Percentiles rank a stretch among this genome's conserved stretches.
These are phyloP conservation scores for Oceanodroma tethys DNA, from an alignment of 2,113 vertebrate genomes.

Conservation along the genomic window DNA sequence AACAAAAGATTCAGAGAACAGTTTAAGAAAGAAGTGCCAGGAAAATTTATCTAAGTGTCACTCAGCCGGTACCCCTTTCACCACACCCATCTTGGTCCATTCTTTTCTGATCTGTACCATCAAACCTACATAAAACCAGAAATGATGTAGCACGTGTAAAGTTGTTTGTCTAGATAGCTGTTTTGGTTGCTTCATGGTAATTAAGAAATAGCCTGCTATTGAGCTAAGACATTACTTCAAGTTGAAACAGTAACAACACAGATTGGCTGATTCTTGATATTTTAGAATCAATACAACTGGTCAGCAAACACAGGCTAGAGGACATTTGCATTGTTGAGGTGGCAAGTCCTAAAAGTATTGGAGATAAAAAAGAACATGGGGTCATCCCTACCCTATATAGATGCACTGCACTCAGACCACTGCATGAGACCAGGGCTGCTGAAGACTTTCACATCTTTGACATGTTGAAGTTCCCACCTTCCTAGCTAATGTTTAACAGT, in stretches of 20 bases:
- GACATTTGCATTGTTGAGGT: neutral
- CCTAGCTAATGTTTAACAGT: neutral
- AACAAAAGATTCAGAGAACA: neutral
- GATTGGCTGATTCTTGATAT: neutral
- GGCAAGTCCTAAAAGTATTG: neutral
- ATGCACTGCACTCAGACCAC: neutral
- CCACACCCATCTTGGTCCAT: neutral
- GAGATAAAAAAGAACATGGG: neutral
- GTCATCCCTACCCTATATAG: neutral
- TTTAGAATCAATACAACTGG: neutral
- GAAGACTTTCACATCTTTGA: neutral
- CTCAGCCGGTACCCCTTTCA: neutral
- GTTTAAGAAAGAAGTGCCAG: neutral
- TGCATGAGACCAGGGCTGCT: neutral
- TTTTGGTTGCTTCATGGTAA: neutral
- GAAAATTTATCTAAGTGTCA: neutral
- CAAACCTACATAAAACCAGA: neutral
- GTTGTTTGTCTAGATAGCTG: neutral
- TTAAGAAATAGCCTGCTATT: neutral
- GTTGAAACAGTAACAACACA: neutral
- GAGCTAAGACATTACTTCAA: neutral
- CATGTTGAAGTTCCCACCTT: neutral
- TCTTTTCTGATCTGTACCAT: neutral
- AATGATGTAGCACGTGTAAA: neutral
- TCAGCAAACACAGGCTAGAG: neutral